phyloP scores from a whole-genome alignment of 2,797 vertebrate genomes.

The Lerista edwardsae region DNA sequence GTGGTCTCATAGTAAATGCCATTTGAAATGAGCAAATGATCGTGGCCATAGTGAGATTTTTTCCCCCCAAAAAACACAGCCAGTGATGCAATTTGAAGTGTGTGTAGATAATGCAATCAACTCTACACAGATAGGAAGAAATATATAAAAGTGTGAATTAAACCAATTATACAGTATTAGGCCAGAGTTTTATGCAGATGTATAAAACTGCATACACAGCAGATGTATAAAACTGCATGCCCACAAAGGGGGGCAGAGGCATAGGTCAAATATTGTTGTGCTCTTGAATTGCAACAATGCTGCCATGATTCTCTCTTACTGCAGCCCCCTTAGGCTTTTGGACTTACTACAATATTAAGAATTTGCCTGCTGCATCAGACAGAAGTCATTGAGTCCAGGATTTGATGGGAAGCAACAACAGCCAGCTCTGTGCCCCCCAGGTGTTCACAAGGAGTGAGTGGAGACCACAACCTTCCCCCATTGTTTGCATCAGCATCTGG shows the following conservation, averaged over 20 bases:
- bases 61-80: not conserved
- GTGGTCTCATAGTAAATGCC: slow-evolving; percentile 9
- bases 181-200: not conserved
- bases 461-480: not conserved
- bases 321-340: not conserved
- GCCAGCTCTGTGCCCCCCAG: not conserved
- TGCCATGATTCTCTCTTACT: not conserved
- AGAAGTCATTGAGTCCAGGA: not conserved
- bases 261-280: not conserved
- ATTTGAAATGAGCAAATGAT: slow-evolving; percentile 21
- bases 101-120: not conserved
- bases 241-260: not conserved
- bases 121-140: not conserved
- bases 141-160: slow-evolving; percentile 6
- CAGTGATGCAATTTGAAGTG: not conserved
- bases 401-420: not conserved
- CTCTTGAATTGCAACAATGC: not conserved
- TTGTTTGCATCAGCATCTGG: not conserved
- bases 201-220: too few species aligned
- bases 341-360: not conserved
- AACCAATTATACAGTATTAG: not conserved
- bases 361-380: not conserved
- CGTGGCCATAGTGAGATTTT: not conserved
- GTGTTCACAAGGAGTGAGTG: not conserved
- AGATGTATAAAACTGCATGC: not conserved